Evolutionary conservation across 2,113 vertebrate genomes (phyloP).

Genomic region (Charadrius vociferus): DNA sequence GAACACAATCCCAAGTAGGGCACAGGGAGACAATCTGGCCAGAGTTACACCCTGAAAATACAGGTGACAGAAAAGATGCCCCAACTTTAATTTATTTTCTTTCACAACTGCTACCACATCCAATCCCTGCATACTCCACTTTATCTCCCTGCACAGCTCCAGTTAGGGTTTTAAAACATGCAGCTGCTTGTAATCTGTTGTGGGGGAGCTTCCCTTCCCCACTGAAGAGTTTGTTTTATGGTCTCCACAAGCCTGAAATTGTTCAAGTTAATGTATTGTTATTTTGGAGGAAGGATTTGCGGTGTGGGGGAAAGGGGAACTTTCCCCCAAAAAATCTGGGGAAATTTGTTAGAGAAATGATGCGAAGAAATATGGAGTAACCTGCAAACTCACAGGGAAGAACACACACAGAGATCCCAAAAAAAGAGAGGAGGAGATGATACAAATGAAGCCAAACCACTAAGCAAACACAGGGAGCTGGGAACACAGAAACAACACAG

Average conservation of each 20-base stretch:
- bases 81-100: background rate
- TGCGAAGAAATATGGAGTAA: slow-evolving; percentile 55
- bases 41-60: background rate
- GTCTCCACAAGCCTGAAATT: background rate
- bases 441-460: background rate
- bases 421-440: background rate
- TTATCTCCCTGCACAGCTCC: background rate
- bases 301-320: background rate
- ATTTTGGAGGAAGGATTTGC: background rate
- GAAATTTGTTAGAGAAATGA: background rate
- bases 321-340: background rate
- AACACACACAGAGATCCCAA: background rate
- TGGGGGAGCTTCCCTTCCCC: background rate
- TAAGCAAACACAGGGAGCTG: background rate
- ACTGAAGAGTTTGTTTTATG: slow-evolving; percentile 19
- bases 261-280: background rate
- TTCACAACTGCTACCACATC: background rate
- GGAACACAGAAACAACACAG: background rate
- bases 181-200: slow-evolving; percentile 22
- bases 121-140: background rate
- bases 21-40: background rate
- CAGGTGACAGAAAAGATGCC: background rate
- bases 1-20: background rate
- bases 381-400: slow-evolving; percentile 37
- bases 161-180: background rate